A percentile compares a stretch with the other conserved stretches of the same genome.
phyloP scores from a whole-genome alignment of 2,797 vertebrate species.

The Tachyglossus aculeatus region DNA sequence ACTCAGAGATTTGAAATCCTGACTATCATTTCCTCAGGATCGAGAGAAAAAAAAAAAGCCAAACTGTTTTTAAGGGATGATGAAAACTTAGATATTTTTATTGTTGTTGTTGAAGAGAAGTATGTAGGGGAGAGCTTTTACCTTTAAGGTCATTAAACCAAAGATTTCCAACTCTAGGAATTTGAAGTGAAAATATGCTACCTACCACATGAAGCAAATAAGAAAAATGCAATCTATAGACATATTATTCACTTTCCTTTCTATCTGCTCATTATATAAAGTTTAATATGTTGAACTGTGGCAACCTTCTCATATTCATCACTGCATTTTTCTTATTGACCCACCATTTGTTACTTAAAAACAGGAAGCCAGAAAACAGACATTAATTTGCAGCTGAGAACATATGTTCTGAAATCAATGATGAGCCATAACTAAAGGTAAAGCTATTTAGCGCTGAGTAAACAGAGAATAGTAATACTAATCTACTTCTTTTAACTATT shows the following conservation, averaged over 20 bases:
- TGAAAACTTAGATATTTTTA: no score
- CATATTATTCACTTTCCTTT: background rate
- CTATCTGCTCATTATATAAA: slow-evolving; percentile 15
- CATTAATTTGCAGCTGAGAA: slow-evolving; percentile 33
- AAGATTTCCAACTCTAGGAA: no score
- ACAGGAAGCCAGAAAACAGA: slow-evolving; percentile 18
- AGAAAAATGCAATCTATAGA: slow-evolving; percentile 4
- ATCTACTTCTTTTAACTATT: background rate
- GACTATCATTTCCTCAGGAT: no score
- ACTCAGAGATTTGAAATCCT: no score
- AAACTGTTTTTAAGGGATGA: no score
- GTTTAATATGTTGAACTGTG: slow-evolving; percentile 25
- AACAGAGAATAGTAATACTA: background rate
- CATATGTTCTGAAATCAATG: slow-evolving; percentile 3
- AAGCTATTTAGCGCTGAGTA: background rate
- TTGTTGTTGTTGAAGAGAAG: no score
- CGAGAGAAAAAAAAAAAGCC: no score
- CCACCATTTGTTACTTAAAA: slow-evolving; percentile 24
- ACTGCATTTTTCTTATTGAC: slow-evolving; percentile 28
- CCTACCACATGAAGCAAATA: background rate
- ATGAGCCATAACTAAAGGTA: slow-evolving; percentile 1
- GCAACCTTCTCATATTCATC: background rate
- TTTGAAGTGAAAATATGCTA: no score
- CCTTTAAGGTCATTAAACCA: no score
- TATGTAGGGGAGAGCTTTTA: no score